These are phyloP conservation scores for Coptodon bakossiorum DNA, from an alignment of 2,113 vertebrate species.

Conservation along the genomic window DNA sequence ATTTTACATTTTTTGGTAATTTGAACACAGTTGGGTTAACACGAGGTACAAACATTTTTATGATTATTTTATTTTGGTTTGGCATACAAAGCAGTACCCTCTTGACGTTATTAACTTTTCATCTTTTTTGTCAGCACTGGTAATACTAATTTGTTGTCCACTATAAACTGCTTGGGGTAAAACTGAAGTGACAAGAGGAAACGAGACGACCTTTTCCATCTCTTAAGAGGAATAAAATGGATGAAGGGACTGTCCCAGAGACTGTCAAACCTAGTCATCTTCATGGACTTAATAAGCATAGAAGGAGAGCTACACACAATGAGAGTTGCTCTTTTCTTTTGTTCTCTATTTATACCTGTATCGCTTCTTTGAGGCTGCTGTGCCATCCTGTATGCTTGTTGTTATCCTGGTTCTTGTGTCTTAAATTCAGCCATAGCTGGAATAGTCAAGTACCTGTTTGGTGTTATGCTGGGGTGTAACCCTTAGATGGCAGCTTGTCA, in stretches of 20 bases:
- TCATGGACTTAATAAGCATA: not conserved
- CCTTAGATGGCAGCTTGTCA: not conserved
- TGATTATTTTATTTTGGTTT: not conserved
- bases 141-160: not conserved
- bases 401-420: not conserved
- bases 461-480: not conserved
- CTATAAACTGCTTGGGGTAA: fast-evolving
- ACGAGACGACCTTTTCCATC: fast-evolving
- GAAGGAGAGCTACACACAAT: not conserved
- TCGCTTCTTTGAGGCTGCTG: not conserved
- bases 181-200: not conserved
- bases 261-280: not conserved
- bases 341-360: not conserved
- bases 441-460: not conserved
- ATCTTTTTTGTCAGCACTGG: not conserved
- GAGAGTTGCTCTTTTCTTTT: not conserved
- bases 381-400: not conserved
- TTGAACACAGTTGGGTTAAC: not conserved
- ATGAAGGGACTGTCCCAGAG: not conserved
- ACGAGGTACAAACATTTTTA: not conserved
- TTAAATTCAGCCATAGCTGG: not conserved
- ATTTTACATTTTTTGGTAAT: not conserved
- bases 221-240: not conserved
- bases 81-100: not conserved
- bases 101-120: not conserved